phyloP scores from a whole-genome alignment of 2,888 invertebrate genomes.

The Lycia hirtaria region DNA sequence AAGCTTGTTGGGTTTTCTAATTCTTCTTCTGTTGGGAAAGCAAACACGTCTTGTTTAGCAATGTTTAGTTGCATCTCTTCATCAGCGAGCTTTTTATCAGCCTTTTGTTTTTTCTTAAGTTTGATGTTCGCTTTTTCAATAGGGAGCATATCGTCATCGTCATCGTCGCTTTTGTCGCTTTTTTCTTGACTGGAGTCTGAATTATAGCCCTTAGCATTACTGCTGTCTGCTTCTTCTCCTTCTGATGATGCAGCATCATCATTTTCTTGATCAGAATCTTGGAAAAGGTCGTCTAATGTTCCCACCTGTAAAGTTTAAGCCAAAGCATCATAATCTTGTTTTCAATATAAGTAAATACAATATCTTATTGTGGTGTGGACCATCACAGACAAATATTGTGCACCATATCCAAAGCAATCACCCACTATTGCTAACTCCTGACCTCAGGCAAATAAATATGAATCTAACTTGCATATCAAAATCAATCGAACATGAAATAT shows the following conservation, averaged over 20 bases:
- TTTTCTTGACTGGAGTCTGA: constrained; percentile 70
- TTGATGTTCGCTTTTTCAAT: constrained; percentile 94
- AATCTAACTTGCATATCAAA: too few relatives aligned
- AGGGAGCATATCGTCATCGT: constrained; percentile 90
- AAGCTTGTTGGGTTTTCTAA: constrained; percentile 89
- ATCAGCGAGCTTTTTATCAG: constrained; percentile 89
- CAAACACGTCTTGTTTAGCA: constrained; percentile 90
- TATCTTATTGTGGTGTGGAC: too few relatives aligned
- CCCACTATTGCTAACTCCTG: too few relatives aligned
- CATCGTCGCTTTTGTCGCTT: constrained; percentile 62
- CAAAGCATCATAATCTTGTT: too few relatives aligned
- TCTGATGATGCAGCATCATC: constrained; percentile 55
- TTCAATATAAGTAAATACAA: too few relatives aligned
- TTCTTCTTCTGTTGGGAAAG: constrained; percentile 92
- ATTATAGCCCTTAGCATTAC: constrained; percentile 64
- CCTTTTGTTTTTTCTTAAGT: constrained; percentile 89
- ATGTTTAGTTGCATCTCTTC: constrained; percentile 94
- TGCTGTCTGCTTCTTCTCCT: constrained; percentile 63
- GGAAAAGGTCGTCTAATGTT: constrained; percentile 82
- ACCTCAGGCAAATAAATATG: too few relatives aligned
- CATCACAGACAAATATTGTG: too few relatives aligned
- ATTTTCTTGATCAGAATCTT: constrained; percentile 75
- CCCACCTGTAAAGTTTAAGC: constrained; percentile 66
- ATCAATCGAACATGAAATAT: too few relatives aligned
- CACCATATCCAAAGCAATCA: too few relatives aligned